phyloP scores from a whole-genome alignment of 1,140 invertebrate genomes.

The Sarcophaga peregrina region DNA sequence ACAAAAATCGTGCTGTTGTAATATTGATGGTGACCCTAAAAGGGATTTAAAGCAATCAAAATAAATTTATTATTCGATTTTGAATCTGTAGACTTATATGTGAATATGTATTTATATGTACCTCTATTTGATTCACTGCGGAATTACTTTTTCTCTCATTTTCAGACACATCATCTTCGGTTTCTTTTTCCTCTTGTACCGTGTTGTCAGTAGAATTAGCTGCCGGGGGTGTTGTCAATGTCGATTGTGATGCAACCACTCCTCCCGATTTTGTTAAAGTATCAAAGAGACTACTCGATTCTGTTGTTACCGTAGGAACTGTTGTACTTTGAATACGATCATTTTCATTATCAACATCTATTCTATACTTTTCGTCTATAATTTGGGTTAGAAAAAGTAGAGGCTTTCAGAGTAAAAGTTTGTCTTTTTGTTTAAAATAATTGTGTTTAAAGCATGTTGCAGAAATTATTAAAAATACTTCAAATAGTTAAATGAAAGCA shows the following conservation, averaged over 20 bases:
- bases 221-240: constrained; percentile 37
- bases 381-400: not conserved
- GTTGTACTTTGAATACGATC: constrained; percentile 49
- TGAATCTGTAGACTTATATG: too few relatives aligned
- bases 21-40: constrained; percentile 79
- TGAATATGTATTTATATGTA: not conserved
- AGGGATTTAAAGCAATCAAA: too few relatives aligned
- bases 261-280: not conserved
- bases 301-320: constrained; percentile 36
- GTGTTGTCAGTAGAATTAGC: not conserved
- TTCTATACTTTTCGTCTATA: constrained; percentile 20
- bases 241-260: not conserved
- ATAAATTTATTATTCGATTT: too few relatives aligned
- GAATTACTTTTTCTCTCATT: constrained; percentile 50
- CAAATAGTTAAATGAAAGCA: too few relatives aligned
- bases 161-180: constrained; percentile 44
- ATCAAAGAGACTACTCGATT: not conserved
- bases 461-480: not conserved
- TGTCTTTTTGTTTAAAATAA: not conserved
- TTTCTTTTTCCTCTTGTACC: constrained; percentile 43
- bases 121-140: constrained; percentile 42
- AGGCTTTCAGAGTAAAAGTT: not conserved
- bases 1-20: constrained; percentile 80
- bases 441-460: not conserved
- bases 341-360: constrained; percentile 54